phyloP scores from a whole-genome alignment of 2,113 vertebrate species.

The Philantomba maxwellii region DNA sequence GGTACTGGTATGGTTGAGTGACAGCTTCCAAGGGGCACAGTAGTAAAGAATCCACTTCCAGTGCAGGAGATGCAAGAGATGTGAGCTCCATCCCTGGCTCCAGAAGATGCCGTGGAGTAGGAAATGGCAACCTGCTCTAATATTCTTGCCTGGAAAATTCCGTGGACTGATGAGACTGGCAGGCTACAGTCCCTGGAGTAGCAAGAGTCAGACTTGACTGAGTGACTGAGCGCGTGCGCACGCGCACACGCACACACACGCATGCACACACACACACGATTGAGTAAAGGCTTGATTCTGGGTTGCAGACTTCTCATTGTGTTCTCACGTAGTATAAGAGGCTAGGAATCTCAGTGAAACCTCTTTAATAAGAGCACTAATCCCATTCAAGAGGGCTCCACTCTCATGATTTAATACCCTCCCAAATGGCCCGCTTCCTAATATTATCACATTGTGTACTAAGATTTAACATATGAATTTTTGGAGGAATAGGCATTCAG shows the following conservation, averaged over 20 bases:
- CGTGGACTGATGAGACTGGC: neutral
- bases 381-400: neutral
- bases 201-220: neutral
- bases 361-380: neutral
- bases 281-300: neutral
- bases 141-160: neutral
- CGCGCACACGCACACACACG: fast-evolving
- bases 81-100: neutral
- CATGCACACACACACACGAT: fast-evolving
- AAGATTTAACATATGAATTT: neutral
- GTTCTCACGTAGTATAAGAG: neutral
- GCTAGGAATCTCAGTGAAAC: neutral
- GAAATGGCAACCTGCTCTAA: neutral
- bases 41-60: neutral
- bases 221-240: neutral
- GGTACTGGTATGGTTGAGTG: neutral
- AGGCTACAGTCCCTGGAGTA: neutral
- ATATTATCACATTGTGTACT: neutral
- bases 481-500: neutral
- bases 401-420: neutral
- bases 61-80: neutral
- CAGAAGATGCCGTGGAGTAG: neutral
- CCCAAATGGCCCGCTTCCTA: neutral
- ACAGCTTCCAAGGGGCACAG: neutral
- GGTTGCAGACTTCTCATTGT: neutral